Base-by-base conservation (phyloP, 2,888 invertebrate species). In the Hirtodrosophila cameraria region DNA sequence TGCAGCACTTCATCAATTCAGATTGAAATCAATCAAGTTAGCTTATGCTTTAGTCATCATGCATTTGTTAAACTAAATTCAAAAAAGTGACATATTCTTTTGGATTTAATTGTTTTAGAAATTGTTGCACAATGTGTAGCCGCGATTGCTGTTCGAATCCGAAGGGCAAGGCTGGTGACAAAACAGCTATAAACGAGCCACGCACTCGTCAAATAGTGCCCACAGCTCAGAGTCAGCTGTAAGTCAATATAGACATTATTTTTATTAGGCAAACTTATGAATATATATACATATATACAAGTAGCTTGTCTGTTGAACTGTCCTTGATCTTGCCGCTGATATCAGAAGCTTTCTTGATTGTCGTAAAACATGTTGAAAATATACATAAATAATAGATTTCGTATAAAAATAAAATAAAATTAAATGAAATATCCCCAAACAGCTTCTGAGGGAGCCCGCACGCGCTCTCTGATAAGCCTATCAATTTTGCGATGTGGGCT, bases 281-380 rank as follows among this genome's bases (percentile, higher is more conserved):
- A n/a, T n/a, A n/a, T 8, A 35, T 16, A 25, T 38, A 6, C 8
- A 28, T 39, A 23, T 20, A 20, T 20, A 20, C 3, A 20, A 5
- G 5, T 2, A 23, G 23, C 1, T 6, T 7, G 3, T 7, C 38
- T 23, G 15, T 25, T 60, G 50, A 62, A 52, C 52, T 69, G 65
- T 55, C 79, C 82, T 78, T 81, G 79, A 85, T 78, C 85, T 85
- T 78, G 62, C 58, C 67, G 69, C 58, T 35, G 42, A 50, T 73
- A 73, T 64, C 45, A 28, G 33, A 28, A 39, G 33, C n/a, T n/a
- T n/a, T 48, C 28, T 8, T 27, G 20, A 18, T 33, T 9, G 23
- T 33, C 27, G 23, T 8, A 23, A 23, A 23, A 23, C 23, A n/a
- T n/a, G 16, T 12, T n/a, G 23, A 31, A 36, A 30, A 43, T 28